phyloP scores from a whole-genome alignment of 1,140 invertebrate genomes.

The Macrotrachela quadricornifera region DNA sequence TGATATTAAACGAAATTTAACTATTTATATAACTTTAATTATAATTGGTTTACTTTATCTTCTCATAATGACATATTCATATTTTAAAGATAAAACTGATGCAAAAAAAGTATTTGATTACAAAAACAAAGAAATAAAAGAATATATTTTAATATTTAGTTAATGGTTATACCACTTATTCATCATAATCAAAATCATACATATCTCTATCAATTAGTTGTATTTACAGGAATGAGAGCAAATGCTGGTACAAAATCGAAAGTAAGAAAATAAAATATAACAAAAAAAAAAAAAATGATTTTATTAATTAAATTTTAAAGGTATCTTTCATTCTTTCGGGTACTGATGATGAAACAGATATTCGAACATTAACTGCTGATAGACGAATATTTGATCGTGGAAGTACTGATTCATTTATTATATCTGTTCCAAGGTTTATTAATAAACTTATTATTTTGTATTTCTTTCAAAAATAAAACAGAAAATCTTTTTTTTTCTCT shows the following conservation, averaged over 20 bases:
- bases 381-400: constrained; percentile 30
- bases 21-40: constrained; percentile 36
- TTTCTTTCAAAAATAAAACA: too few relatives aligned
- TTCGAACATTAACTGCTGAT: constrained; percentile 28
- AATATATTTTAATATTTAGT: constrained; percentile 9
- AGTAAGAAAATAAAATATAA: constrained; percentile 10
- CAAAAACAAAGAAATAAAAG: too few relatives aligned
- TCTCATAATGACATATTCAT: constrained; percentile 29
- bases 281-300: background rate
- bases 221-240: constrained; percentile 33
- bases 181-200: constrained; percentile 33
- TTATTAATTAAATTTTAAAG: too few relatives aligned
- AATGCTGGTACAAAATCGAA: constrained; percentile 34
- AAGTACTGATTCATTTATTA: constrained; percentile 31
- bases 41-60: constrained; percentile 31
- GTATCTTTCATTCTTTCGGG: constrained; percentile 31
- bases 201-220: constrained; percentile 36
- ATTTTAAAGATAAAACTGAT: constrained; percentile 32
- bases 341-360: constrained; percentile 33
- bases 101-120: constrained; percentile 13
- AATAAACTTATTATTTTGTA: too few relatives aligned
- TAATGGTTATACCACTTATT: background rate
- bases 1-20: constrained; percentile 34
- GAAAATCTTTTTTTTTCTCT: too few relatives aligned
- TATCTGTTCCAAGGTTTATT: constrained; percentile 20